These are phyloP conservation scores for Merluccius polli DNA, from an alignment of 2,797 vertebrate species.

Conservation along the genomic window DNA sequence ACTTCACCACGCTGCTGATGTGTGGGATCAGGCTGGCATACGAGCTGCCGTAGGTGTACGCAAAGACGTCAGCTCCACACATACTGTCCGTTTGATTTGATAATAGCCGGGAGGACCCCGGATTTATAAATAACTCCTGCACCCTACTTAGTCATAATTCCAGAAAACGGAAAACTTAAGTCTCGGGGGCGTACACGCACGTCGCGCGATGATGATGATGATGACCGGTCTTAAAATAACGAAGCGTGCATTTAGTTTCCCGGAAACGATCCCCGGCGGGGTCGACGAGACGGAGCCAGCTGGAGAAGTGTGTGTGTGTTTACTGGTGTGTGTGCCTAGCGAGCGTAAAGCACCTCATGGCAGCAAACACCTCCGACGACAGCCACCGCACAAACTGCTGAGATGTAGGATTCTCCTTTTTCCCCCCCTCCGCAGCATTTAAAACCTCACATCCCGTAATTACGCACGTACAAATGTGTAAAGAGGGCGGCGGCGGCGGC, in stretches of 20 bases:
- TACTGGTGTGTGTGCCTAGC: conserved; percentile 33
- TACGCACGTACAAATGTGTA: conserved; percentile 16
- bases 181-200: background rate
- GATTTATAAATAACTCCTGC: background rate
- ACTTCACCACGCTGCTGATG: background rate
- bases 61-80: background rate
- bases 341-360: conserved; percentile 45
- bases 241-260: background rate
- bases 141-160: background rate
- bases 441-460: conserved; percentile 55
- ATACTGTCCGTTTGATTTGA: background rate
- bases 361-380: conserved; percentile 50
- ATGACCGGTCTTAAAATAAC: background rate
- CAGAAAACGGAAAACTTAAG: background rate
- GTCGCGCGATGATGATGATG: too few relatives aligned
- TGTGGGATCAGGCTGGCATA: background rate
- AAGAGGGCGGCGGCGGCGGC: conserved; percentile 16
- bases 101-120: background rate
- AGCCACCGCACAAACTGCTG: conserved; percentile 50
- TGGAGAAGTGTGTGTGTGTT: conserved; percentile 24
- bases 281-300: background rate
- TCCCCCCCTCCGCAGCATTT: conserved; percentile 8
- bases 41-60: background rate
- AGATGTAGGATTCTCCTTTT: conserved; percentile 30
- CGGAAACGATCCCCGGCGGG: background rate